Evolutionary conservation across 1,140 invertebrate species (phyloP), one percentile per base, ranked within the genome.

Genomic region (Zaprionus ornatus): DNA sequence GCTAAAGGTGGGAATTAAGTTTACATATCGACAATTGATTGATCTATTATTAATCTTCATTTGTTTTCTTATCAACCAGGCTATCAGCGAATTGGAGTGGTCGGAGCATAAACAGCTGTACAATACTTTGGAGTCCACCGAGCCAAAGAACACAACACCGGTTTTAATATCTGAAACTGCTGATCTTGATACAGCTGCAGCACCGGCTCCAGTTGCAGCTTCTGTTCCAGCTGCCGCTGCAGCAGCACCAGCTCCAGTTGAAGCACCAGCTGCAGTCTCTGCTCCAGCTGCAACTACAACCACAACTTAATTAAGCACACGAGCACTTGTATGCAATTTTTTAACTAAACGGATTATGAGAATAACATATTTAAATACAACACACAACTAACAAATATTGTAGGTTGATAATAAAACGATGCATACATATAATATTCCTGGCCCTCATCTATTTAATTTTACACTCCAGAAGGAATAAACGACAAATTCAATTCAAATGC

Each of bases 41-140:
- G 13, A 21, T 62, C 2, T 13, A 56, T 48, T 45, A 17, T 37
- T 61, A n/a, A 12, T 19, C 23, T 21, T 9, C 17, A 1, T n/a
- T 21, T 25, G 29, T 7, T 0, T 37, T 6, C 1, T 15, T 32
- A 54, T 69, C 25, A 3, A 3, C 61, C 61, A 87, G 84, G 78
- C 85, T 3, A 90, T 87, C n/a, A 87, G 84, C 52, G 84, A 71
- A 54, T 57, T 79, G 54, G 84, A 90, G 35, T 87, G 85, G 85
- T 65, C 80, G 10, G 79, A 85, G 25, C 82, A 86, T 21, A 37
- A 82, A 17, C 13, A 35, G 48, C 9, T 71, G 55, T 72, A 77
- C 48, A 15, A 29, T 5, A 55, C 55, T 25, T 21, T 70, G n/a
- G 52, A 70, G 45, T 74, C 72, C 5, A 1, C 59, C 13, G 66